Conservation (phyloP, 2,113 vertebrate species). For the Hucho hucho region DNA sequence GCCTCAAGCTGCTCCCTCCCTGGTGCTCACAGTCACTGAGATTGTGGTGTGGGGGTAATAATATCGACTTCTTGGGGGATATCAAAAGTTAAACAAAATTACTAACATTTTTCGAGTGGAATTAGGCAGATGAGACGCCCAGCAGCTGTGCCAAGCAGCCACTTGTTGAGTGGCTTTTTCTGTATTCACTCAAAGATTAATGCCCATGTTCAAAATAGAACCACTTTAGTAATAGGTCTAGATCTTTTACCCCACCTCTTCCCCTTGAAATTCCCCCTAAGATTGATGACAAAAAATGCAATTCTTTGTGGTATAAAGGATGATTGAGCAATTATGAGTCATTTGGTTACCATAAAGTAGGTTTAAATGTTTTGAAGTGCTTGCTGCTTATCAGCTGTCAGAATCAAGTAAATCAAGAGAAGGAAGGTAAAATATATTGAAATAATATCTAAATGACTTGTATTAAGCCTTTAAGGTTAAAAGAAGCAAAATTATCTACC, state of each 20-base stretch:
- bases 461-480: too few relatives aligned
- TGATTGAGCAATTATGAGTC: neutral
- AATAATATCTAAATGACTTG: too few relatives aligned
- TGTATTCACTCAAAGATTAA: neutral
- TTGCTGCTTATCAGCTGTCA: too few relatives aligned
- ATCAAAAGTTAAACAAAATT: conserved; percentile 19
- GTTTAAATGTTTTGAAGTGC: too few relatives aligned
- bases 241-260: too few relatives aligned
- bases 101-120: conserved; percentile 19
- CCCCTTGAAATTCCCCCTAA: too few relatives aligned
- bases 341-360: too few relatives aligned
- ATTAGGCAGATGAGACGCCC: conserved; percentile 18
- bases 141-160: conserved; percentile 10
- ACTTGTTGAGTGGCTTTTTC: conserved; percentile 23
- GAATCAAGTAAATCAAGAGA: neutral
- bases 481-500: too few relatives aligned
- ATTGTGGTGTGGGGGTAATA: conserved; percentile 1
- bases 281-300: too few relatives aligned
- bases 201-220: conserved; percentile 29
- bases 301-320: too few relatives aligned
- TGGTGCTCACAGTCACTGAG: neutral
- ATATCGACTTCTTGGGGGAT: conserved; percentile 9
- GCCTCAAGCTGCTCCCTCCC: neutral
- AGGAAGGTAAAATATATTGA: too few relatives aligned
- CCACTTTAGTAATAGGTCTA: neutral